phyloP scores from a whole-genome alignment of 2,888 invertebrate species.

The Crepidodera aurea region DNA sequence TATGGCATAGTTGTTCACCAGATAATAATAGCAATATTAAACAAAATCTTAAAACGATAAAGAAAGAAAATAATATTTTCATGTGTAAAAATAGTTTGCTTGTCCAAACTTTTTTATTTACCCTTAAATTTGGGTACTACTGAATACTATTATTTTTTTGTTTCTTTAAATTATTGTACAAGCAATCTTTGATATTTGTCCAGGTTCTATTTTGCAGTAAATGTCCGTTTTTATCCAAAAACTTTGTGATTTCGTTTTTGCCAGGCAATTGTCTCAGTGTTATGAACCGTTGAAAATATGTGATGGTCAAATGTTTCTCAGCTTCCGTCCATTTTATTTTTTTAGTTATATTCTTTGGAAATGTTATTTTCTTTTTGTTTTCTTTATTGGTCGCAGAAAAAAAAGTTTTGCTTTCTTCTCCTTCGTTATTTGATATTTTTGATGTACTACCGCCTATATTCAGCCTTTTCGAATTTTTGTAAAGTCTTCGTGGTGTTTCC shows the following conservation, averaged over 20 bases:
- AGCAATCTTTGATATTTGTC: background rate
- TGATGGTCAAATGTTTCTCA: background rate
- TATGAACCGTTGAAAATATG: background rate
- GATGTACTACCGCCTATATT: background rate
- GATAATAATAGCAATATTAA: too few species aligned
- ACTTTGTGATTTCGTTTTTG: background rate
- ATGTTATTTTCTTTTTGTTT: background rate
- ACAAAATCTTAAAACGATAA: too few species aligned
- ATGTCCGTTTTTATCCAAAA: conserved; percentile 11
- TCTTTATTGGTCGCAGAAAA: background rate
- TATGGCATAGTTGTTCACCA: too few species aligned
- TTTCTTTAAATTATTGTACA: background rate
- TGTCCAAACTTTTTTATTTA: too few species aligned
- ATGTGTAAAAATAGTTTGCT: too few species aligned
- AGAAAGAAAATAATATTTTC: too few species aligned
- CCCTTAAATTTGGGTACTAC: too few species aligned
- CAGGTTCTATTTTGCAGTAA: background rate
- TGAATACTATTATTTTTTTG: too few species aligned
- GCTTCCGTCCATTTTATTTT: too few species aligned
- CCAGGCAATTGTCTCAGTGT: background rate
- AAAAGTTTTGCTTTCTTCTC: background rate
- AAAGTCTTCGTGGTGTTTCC: background rate
- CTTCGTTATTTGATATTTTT: background rate
- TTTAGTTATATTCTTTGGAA: background rate
- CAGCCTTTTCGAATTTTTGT: background rate